These are phyloP conservation scores for Elgonia sp. DNA, from an alignment of 2,888 invertebrate genomes.

Conservation along the genomic window DNA sequence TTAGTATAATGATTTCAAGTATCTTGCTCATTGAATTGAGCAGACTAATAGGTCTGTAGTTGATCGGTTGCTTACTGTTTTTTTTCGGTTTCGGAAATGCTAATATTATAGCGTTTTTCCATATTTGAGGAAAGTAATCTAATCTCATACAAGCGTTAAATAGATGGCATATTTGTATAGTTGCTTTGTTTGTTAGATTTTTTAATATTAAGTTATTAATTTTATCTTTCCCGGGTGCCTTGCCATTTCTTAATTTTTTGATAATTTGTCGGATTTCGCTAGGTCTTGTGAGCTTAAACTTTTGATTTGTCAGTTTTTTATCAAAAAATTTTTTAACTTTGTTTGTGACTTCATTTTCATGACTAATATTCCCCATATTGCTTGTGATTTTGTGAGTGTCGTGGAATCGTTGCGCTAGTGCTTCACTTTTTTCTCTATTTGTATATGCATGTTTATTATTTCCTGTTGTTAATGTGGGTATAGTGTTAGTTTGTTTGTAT, in stretches of 20 bases:
- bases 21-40: background rate
- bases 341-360: background rate
- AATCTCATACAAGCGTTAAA: background rate
- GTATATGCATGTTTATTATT: too few species aligned
- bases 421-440: too few species aligned
- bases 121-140: background rate
- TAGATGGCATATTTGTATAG: background rate
- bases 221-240: background rate
- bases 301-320: background rate
- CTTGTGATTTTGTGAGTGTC: too few species aligned
- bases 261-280: background rate
- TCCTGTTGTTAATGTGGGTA: too few species aligned
- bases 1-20: background rate
- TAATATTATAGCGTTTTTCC: background rate
- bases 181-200: background rate
- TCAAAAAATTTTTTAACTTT: background rate
- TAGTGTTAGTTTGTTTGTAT: too few species aligned
- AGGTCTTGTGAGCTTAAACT: background rate
- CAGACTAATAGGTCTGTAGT: background rate
- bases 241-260: background rate
- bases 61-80: background rate
- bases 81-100: background rate
- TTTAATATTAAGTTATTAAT: background rate
- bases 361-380: background rate
- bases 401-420: too few species aligned